phyloP scores from a whole-genome alignment of 2,797 vertebrate species.

The Acrossocheilus wenchowensis region DNA sequence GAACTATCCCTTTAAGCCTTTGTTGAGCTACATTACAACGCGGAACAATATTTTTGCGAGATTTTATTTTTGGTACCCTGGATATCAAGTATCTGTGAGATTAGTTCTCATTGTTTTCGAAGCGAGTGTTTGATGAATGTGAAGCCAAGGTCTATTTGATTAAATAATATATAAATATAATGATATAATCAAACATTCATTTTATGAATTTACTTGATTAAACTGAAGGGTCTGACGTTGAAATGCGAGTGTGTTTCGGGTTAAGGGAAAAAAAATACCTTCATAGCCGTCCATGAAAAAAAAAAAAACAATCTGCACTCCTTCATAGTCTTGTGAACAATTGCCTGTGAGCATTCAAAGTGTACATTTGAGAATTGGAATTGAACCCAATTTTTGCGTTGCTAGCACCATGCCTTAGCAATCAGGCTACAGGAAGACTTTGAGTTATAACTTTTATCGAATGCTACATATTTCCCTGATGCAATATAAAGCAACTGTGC shows the following conservation, averaged over 20 bases:
- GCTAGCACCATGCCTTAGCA: background rate
- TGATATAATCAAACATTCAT: background rate
- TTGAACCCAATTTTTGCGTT: background rate
- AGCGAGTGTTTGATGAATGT: background rate
- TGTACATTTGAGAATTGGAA: background rate
- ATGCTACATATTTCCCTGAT: background rate
- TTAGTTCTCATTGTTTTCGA: background rate
- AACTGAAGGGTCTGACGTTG: background rate
- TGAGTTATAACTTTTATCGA: background rate
- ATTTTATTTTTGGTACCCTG: background rate
- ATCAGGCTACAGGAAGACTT: background rate
- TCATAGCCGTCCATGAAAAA: background rate
- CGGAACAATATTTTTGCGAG: background rate
- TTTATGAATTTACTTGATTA: too few relatives aligned
- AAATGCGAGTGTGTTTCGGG: background rate
- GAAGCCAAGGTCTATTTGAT: background rate
- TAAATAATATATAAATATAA: background rate
- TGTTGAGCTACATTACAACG: background rate
- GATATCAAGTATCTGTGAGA: background rate
- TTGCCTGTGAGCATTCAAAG: background rate
- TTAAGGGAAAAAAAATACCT: background rate
- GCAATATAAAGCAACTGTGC: constrained; percentile 21
- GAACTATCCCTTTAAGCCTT: too few relatives aligned
- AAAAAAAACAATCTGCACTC: background rate
- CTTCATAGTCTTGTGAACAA: background rate